Base-by-base conservation (phyloP, 2,113 vertebrate genomes). In the Panthera tigris region DNA sequence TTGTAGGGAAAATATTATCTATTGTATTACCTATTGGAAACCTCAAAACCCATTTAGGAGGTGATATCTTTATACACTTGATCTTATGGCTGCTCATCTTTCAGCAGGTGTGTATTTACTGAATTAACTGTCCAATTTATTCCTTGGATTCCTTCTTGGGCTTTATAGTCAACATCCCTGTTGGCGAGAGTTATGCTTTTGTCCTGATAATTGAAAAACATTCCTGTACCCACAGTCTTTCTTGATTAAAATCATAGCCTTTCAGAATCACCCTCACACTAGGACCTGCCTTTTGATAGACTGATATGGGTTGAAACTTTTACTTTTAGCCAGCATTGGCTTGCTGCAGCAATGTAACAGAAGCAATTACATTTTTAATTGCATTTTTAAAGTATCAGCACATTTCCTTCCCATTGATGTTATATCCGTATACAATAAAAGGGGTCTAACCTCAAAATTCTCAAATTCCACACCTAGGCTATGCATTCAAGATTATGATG, bases 401-500 rank as follows among this genome's bases (percentile, higher is more conserved):
- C 5, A 94, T 97, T 94, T 87, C 93, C 81, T 97, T 91, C 29
- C 68, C 39, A 76, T 21, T 89, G 86, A 81, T 91, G 27, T 91
- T 95, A 87, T 65, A 94, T 69, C 87, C 61, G 61, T 41, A 82
- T 39, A 36, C 89, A 76, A 63, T 96, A 89, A 97, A 81, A 96
- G 41, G n/a, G 69, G 48, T 94, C 69, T 76, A 96, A 85, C 95
- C 91, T 97, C 91, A 93, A 74, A 0, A 76, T 31, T 48, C 41
- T 45, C 27, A 31, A 12, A 78, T 33, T 95, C 8, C 85, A 63
- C 10, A 65, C 21, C 80, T 95, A 92, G 95, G 45, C 68, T 89
- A 52, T 25, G 3, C 19, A 78, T 97, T 97, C 74, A 98, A 96
- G 45, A 88, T 89, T 9, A 69, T 41, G 4, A 39, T 1, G 0